Evolutionary conservation across 2,113 vertebrate genomes (phyloP), one percentile per base, ranked within the genome.

Genomic region (Rhinoderma darwinii): DNA sequence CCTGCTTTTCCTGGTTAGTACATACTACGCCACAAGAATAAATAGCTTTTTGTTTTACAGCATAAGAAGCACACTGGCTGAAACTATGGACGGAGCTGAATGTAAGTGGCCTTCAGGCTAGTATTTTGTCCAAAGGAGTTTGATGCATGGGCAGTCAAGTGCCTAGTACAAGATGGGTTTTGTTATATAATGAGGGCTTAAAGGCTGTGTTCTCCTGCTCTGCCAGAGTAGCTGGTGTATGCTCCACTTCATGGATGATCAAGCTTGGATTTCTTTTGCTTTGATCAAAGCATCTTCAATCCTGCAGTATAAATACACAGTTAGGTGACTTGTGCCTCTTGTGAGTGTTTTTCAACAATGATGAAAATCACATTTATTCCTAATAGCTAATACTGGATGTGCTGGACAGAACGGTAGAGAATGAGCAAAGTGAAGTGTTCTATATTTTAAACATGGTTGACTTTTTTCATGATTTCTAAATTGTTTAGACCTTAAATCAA

Each of bases 51-150:
- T 78, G 10, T 14, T 78, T 54, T 20, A 41, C 32, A 39, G 37
- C 10, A 66, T 22, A 43, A 20, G 37, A 3, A 27, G 39, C 27
- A 1, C 11, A n/a, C 30, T 10, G 12, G 12, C 25, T 27, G 5
- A 25, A 81, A 41, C 8, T 20, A 10, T 66, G 30, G 37, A 82
- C 6, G 17, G 20, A 78, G 77, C 5, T 3, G 4, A 80, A 9
- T 20, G 59, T 80, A 80, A 82, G 79, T 66, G 79, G 56, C 79
- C 79, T 82, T 82, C 56, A 30, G 79, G 79, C 79, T 66, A 82
- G 35, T 17, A 81, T 43, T 43, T 25, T 11, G 14, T 66, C 41
- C 25, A 66, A 66, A 32, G 39, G 7, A 63, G 12, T 7, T 59
- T 63, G 11, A 82, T 66, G 59, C 51, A 59, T 80, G 22, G 51